Conservation (phyloP, 2,113 vertebrate species). For the Scatophagus argus region DNA sequence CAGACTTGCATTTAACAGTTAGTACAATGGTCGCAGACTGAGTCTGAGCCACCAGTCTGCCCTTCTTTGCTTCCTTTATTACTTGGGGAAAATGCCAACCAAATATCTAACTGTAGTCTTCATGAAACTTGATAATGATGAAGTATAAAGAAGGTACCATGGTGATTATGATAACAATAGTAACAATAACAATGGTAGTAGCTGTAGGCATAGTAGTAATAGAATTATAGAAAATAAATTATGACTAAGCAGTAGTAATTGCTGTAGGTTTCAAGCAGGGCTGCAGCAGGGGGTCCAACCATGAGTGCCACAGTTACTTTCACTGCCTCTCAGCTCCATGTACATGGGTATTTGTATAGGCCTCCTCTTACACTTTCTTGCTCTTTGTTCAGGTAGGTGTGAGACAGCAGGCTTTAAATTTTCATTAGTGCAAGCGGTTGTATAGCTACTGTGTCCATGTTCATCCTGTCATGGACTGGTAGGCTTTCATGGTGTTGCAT, state of each 20-base stretch:
- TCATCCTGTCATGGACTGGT: slow-evolving; percentile 20
- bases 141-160: no score
- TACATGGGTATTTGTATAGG: neutral
- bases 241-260: slow-evolving; percentile 10
- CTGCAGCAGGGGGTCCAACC: no score
- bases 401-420: slow-evolving; percentile 3
- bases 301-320: neutral
- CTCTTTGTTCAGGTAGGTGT: neutral
- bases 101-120: neutral
- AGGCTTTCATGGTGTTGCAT: slow-evolving; percentile 30
- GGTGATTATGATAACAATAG: no score
- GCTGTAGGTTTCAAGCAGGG: no score
- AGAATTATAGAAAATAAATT: no score
- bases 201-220: no score
- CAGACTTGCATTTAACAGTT: slow-evolving; percentile 46
- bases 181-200: no score
- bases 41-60: slow-evolving; percentile 1
- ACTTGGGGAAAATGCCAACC: neutral
- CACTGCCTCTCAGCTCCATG: neutral
- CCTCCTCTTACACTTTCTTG: neutral
- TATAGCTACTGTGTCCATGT: slow-evolving; percentile 12
- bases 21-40: slow-evolving; percentile 4
- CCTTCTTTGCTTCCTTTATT: slow-evolving; percentile 8
- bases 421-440: slow-evolving; percentile 8
- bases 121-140: neutral